phyloP scores from a whole-genome alignment of 2,888 invertebrate species.

The Abscondita cerata region DNA sequence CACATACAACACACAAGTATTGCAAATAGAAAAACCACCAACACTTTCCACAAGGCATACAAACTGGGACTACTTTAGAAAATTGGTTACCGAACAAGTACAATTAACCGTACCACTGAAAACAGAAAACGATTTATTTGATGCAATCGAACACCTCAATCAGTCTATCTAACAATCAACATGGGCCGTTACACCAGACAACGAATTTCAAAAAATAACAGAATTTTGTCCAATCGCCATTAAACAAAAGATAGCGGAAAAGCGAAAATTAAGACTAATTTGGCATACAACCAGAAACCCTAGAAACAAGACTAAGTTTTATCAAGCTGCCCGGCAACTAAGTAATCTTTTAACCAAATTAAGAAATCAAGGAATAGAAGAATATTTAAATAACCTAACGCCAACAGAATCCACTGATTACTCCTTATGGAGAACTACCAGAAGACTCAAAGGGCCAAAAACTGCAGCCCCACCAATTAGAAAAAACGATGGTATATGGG shows the following conservation, averaged over 20 bases:
- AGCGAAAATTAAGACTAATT: neutral
- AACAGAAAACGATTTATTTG: conserved; percentile 5
- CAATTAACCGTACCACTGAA: no score
- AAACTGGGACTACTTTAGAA: no score
- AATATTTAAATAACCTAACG: neutral
- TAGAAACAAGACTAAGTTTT: conserved; percentile 1
- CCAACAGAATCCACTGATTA: no score
- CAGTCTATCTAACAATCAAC: neutral
- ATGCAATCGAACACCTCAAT: neutral
- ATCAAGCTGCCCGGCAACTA: conserved; percentile 1
- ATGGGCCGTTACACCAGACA: neutral
- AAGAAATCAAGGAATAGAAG: neutral
- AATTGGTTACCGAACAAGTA: no score
- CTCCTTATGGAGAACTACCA: no score
- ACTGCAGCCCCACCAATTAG: neutral
- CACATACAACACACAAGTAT: conserved; percentile 8
- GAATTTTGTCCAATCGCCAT: neutral
- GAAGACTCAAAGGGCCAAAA: neutral
- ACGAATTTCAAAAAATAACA: neutral
- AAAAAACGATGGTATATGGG: no score
- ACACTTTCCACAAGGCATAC: no score
- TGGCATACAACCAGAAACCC: conserved; percentile 3
- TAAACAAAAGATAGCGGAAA: conserved; percentile 10
- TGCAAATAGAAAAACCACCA: conserved; percentile 1
- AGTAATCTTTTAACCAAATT: neutral